Evolutionary conservation across 2,113 vertebrate species (phyloP).

Genomic region (Empidonax alnorum): DNA sequence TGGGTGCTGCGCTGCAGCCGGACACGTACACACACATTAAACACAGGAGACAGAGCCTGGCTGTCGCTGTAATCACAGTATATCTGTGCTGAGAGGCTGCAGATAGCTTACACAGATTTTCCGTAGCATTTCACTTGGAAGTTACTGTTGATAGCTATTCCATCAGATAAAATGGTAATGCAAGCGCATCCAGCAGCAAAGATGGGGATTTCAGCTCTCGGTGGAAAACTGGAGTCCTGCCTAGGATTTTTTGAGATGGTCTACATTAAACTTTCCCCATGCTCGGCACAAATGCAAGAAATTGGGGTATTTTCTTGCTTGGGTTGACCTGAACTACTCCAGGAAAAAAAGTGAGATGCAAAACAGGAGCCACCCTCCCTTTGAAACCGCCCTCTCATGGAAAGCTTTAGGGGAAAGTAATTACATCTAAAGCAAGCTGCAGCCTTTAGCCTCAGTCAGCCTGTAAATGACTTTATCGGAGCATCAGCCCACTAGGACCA

Average conservation of each 20-base stretch:
- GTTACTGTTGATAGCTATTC: constrained; percentile 42
- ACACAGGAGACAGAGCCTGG: neutral
- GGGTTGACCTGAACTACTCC: neutral
- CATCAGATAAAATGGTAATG: constrained; percentile 67
- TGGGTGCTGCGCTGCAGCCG: neutral
- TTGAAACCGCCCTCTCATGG: neutral
- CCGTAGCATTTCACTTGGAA: constrained; percentile 14
- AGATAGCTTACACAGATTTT: constrained; percentile 59
- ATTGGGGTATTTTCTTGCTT: neutral
- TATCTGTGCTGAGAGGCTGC: neutral
- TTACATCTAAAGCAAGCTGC: neutral
- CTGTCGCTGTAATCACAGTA: neutral
- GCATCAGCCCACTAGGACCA: neutral
- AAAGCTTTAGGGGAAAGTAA: constrained; percentile 31
- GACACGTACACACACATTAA: neutral
- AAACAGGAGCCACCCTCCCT: constrained; percentile 31
- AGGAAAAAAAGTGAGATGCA: neutral
- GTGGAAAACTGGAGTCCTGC: constrained; percentile 14
- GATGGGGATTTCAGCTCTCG: constrained; percentile 21
- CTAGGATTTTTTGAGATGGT: neutral
- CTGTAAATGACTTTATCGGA: neutral
- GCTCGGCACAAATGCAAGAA: neutral
- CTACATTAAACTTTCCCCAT: neutral
- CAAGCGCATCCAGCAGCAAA: neutral
- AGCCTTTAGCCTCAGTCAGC: neutral